Base-by-base conservation (phyloP, 2,888 invertebrate species). In the Peribatodes rhomboidaria region DNA sequence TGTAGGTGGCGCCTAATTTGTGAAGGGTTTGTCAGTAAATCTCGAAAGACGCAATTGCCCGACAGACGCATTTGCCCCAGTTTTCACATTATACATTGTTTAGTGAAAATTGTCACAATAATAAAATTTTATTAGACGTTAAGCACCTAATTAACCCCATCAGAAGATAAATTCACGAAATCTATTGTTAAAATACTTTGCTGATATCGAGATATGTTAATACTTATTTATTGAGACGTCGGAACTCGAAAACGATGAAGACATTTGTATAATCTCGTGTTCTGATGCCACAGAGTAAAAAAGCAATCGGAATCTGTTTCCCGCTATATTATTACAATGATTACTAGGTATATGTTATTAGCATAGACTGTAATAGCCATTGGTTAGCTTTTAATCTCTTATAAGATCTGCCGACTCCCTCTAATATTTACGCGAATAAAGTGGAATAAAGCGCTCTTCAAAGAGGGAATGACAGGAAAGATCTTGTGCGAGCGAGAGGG, bases 371-470 rank as follows among this genome's bases (percentile, higher is more conserved):
- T 79, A 79, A 83, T 83, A 78, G 81, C 80, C 80, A 83, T 80
- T 79, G 82, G 75, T 72, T 73, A n/a, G 70, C 72, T 74, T 59
- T 72, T 84, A 82, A 85, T 86, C 84, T 82, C 69, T 74, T 81
- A 80, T 84, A 79, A 79, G 76, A 86, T 85, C 82, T 75, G 69
- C 77, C 76, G 76, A 79, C 74, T 70, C 70, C 77, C 67, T 74
- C 80, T 80, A 80, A 83, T 87, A 85, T 87, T 86, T 84, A 83
- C 81, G 79, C 31, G 74, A 49, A 49, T 49, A 49, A 49, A 47
- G 47, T 31, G 47, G 81, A 80, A 81, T 87, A 84, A 86, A 88
- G 81, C 81, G 84, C 81, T 83, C 79, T 79, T 81, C 84, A 80
- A 84, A 84, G 82, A 79, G 79, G 78, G 83, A 81, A 79, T 82